Evolutionary conservation across 2,113 vertebrate genomes (phyloP).

Genomic region (Onychorhynchus coronatus): DNA sequence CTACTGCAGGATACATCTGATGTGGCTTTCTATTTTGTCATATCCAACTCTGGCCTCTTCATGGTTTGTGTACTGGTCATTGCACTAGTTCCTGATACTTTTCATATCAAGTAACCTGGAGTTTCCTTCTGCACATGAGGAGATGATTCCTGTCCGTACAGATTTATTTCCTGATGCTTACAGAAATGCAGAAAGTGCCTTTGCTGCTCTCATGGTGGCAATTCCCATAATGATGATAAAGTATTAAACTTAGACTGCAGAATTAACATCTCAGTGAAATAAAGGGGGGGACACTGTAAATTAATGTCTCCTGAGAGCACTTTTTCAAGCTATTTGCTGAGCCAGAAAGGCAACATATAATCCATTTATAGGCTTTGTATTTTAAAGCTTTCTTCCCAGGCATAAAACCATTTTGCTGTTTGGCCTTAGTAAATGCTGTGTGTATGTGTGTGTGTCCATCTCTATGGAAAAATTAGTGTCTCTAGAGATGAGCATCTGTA

Average conservation of each 20-base stretch:
- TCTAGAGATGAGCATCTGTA: background rate
- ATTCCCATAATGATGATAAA: background rate
- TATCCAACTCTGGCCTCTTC: background rate
- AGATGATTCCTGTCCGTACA: background rate
- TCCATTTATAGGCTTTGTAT: background rate
- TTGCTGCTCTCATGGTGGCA: background rate
- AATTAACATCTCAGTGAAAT: background rate
- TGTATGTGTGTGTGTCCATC: background rate
- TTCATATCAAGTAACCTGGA: background rate
- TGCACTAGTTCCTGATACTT: background rate
- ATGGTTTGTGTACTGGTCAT: background rate
- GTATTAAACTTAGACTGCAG: background rate
- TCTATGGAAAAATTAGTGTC: background rate
- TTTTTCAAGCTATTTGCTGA: constrained; percentile 3
- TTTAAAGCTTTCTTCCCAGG: constrained; percentile 14
- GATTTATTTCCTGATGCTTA: background rate
- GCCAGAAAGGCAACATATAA: background rate
- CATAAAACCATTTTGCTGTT: background rate
- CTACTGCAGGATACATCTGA: accelerated
- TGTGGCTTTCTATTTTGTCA: background rate
- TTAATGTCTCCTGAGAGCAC: background rate
- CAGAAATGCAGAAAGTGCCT: background rate
- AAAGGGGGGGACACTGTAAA: background rate
- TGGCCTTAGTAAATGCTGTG: background rate
- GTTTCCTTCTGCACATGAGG: background rate